Conservation (phyloP, 2,888 invertebrate species). For the Agapetus fuscipes region DNA sequence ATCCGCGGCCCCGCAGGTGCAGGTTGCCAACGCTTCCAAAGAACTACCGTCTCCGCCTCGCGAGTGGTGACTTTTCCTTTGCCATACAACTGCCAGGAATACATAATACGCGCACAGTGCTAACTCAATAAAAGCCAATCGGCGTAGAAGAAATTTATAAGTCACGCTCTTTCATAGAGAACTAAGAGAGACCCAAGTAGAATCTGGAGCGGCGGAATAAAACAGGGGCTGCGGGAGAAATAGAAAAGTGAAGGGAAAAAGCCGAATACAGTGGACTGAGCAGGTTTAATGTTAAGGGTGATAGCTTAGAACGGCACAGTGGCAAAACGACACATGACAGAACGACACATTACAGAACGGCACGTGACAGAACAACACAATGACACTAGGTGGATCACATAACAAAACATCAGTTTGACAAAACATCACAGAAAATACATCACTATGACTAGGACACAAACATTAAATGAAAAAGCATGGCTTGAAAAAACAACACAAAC, state of each 20-base stretch:
- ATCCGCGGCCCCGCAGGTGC: constrained; percentile 4
- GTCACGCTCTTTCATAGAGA: constrained; percentile 9
- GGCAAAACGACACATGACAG: too few relatives aligned
- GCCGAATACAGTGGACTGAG: background rate
- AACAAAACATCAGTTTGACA: too few relatives aligned
- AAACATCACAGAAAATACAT: too few relatives aligned
- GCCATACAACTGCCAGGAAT: constrained; percentile 11
- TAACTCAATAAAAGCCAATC: constrained; percentile 18
- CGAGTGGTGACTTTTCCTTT: constrained; percentile 7
- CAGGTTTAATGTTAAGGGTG: background rate
- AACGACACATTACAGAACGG: too few relatives aligned
- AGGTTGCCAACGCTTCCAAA: too few relatives aligned
- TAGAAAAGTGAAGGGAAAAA: background rate
- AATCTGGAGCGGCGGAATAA: constrained; percentile 1
- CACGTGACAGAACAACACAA: too few relatives aligned
- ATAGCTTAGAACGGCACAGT: too few relatives aligned
- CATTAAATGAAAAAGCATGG: too few relatives aligned
- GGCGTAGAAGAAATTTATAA: constrained; percentile 7
- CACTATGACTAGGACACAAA: too few relatives aligned
- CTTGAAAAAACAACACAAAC: too few relatives aligned
- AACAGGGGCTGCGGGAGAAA: background rate
- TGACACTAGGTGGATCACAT: too few relatives aligned
- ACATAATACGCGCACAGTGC: constrained; percentile 15
- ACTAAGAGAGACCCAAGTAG: constrained; percentile 1
- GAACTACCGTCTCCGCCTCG: too few relatives aligned